Conservation (phyloP, 2,113 vertebrate genomes). For the Psilopsiagon aymara region DNA sequence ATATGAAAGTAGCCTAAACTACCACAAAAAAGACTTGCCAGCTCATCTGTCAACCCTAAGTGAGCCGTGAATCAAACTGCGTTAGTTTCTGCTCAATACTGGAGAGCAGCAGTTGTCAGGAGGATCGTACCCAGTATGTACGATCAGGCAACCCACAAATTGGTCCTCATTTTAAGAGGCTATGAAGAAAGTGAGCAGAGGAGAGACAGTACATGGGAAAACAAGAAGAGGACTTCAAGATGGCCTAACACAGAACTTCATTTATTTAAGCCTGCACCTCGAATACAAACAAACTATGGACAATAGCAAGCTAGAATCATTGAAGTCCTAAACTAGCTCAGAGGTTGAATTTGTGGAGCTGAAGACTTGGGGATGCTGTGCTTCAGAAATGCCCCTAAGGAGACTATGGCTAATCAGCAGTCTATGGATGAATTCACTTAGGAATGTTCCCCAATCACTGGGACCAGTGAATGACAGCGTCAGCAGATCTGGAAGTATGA, state of each 20-base stretch:
- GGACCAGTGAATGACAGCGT: background rate
- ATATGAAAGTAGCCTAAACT: constrained; percentile 55
- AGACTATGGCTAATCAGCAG: background rate
- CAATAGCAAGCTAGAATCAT: background rate
- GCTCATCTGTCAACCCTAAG: constrained; percentile 43
- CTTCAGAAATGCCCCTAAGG: background rate
- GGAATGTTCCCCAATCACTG: background rate
- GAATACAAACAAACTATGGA: background rate
- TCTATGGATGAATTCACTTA: background rate
- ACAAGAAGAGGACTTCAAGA: background rate
- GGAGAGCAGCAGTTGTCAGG: background rate
- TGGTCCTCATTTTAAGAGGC: background rate
- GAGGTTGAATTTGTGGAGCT: background rate
- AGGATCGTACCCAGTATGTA: background rate
- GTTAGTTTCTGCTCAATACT: constrained; percentile 11
- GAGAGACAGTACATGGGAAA: background rate
- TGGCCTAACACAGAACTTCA: background rate
- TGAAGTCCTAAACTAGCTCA: background rate
- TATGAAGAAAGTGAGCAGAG: background rate
- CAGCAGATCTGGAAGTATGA: background rate
- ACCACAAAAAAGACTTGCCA: constrained; percentile 39
- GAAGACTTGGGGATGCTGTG: background rate
- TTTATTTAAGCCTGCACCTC: background rate
- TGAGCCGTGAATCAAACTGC: constrained; percentile 12
- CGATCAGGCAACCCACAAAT: background rate